phyloP scores from a whole-genome alignment of 1,140 invertebrate species.

The Drosophila nikananu region DNA sequence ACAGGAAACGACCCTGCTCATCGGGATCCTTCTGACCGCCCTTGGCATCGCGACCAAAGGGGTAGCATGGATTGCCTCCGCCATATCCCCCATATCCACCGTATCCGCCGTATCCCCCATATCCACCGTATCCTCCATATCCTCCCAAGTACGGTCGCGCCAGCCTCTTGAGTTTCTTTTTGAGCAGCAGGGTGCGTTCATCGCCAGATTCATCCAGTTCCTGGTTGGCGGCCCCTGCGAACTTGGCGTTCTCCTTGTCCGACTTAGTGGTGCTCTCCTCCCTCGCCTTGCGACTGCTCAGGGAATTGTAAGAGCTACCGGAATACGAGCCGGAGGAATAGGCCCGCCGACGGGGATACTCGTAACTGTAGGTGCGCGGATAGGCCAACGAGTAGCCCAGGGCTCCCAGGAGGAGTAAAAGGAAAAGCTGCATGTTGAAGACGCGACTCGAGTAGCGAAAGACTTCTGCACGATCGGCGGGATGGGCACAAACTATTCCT shows the following conservation, averaged over 20 bases:
- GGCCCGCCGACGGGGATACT: slow-evolving; percentile 28
- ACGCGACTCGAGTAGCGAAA: slow-evolving; percentile 23
- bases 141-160: slow-evolving; percentile 42
- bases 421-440: slow-evolving; percentile 48
- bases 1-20: slow-evolving; percentile 78
- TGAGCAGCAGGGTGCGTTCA: slow-evolving; percentile 56
- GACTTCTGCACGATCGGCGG: slow-evolving; percentile 45
- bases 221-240: slow-evolving; percentile 73
- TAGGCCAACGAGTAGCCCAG: slow-evolving; percentile 55
- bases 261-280: slow-evolving; percentile 52
- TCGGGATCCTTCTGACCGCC: slow-evolving; percentile 49
- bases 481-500: slow-evolving; percentile 61
- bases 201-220: slow-evolving; percentile 69
- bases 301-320: slow-evolving; percentile 15
- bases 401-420: slow-evolving; percentile 51
- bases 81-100: slow-evolving; percentile 40
- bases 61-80: slow-evolving; percentile 54
- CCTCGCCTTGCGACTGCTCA: slow-evolving; percentile 40
- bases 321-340: slow-evolving; percentile 22
- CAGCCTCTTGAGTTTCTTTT: slow-evolving; percentile 67
- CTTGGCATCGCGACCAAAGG: slow-evolving; percentile 71
- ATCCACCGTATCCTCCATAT: slow-evolving; percentile 41
- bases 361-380: slow-evolving; percentile 47
- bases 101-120: slow-evolving; percentile 28
- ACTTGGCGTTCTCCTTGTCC: slow-evolving; percentile 78